Percentiles rank a stretch among this genome's conserved stretches.
Evolutionary conservation across 2,113 vertebrate species (phyloP).

Genomic region (Nothobranchius furzeri): DNA sequence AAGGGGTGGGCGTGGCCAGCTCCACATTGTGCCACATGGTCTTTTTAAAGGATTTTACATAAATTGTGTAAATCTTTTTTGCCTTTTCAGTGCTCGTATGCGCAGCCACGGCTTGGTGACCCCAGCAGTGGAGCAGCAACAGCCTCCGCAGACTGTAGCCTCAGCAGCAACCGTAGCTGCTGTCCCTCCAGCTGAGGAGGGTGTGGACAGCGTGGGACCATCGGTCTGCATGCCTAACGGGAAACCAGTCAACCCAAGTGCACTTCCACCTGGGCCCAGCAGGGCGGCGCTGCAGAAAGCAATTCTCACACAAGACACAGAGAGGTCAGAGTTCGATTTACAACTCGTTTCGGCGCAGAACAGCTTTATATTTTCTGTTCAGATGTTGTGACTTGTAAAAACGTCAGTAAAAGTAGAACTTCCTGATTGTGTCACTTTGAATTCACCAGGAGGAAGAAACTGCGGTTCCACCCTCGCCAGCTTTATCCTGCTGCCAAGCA

Average conservation of each 20-base stretch:
- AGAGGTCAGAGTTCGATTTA: constrained; percentile 75
- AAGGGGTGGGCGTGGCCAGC: too few species aligned
- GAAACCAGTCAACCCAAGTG: constrained; percentile 82
- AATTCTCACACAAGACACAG: constrained; percentile 85
- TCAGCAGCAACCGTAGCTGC: constrained; percentile 37
- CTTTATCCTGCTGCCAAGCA: constrained; percentile 89
- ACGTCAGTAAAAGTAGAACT: too few species aligned
- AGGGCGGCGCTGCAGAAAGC: constrained; percentile 88
- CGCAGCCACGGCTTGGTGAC: constrained; percentile 82
- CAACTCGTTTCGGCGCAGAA: too few species aligned
- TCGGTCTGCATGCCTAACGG: constrained; percentile 85
- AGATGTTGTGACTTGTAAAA: too few species aligned
- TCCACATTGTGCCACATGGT: not conserved
- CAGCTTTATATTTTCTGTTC: too few species aligned
- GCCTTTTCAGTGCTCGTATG: constrained; percentile 82
- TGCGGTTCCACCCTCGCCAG: constrained; percentile 91
- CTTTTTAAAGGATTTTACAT: not conserved
- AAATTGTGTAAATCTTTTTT: not conserved
- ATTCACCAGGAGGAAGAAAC: constrained; percentile 85
- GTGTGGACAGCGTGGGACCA: constrained; percentile 87
- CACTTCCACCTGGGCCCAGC: constrained; percentile 83
- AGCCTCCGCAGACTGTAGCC: constrained; percentile 47
- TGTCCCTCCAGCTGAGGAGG: constrained; percentile 75
- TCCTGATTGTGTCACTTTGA: constrained; percentile 6
- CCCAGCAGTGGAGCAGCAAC: constrained; percentile 61